phyloP scores from a whole-genome alignment of 92 coral and sea anemone genomes.

The Micromussa lordhowensis region DNA sequence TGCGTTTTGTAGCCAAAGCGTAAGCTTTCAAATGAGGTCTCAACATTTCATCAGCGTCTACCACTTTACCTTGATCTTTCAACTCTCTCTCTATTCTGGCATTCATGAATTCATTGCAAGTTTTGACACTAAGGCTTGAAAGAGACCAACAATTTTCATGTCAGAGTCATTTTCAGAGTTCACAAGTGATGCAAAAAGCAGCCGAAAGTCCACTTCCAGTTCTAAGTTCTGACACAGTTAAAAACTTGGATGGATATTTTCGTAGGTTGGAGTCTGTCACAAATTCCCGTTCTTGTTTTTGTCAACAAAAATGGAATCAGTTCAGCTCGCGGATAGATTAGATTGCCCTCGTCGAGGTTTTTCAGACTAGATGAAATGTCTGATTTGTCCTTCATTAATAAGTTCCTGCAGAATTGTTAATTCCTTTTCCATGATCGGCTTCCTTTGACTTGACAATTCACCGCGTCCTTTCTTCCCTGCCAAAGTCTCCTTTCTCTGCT shows the following conservation, averaged over 20 bases:
- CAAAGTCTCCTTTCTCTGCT: slow-evolving; percentile 35
- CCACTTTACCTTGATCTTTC: slow-evolving; percentile 41
- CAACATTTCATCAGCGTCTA: slow-evolving; percentile 54
- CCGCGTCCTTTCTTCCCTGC: slow-evolving; percentile 16
- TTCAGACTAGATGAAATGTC: too few species aligned
- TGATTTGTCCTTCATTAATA: slow-evolving; percentile 27
- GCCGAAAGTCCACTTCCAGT: slow-evolving; percentile 27
- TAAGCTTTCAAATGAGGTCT: slow-evolving; percentile 34
- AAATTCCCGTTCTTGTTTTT: too few species aligned
- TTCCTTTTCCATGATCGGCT: slow-evolving; percentile 13
- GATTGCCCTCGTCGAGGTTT: slow-evolving; percentile 41
- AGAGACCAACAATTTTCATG: slow-evolving; percentile 30
- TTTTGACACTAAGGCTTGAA: slow-evolving; percentile 32
- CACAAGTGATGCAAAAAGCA: neutral
- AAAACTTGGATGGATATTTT: too few species aligned
- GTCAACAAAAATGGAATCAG: slow-evolving; percentile 34
- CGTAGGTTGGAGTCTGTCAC: too few species aligned
- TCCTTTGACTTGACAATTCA: slow-evolving; percentile 16
- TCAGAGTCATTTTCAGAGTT: neutral
- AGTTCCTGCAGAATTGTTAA: slow-evolving; percentile 14
- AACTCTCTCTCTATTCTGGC: slow-evolving; percentile 50
- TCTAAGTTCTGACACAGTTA: slow-evolving; percentile 52
- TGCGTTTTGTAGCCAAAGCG: slow-evolving; percentile 38
- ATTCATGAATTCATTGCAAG: slow-evolving; percentile 20
- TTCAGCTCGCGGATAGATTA: slow-evolving; percentile 29